Conservation (phyloP, 2,797 vertebrate genomes). For the Otus scops region DNA sequence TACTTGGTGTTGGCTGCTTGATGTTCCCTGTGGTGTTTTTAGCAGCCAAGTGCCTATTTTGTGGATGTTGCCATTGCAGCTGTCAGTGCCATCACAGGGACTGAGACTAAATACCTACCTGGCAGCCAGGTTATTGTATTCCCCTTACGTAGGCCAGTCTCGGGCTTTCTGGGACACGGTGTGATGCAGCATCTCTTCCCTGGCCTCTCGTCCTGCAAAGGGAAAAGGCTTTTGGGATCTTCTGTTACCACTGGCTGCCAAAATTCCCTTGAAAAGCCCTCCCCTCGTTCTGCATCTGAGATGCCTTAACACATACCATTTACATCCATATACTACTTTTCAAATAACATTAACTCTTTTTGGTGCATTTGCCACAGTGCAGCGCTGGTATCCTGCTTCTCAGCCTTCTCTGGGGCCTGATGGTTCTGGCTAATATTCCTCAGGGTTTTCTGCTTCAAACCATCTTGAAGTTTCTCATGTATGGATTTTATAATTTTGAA, state of each 20-base stretch:
- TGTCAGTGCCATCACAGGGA: background rate
- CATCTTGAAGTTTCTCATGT: background rate
- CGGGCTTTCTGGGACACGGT: accelerated
- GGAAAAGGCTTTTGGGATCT: background rate
- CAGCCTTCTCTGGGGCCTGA: background rate
- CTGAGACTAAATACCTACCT: accelerated
- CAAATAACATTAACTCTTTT: background rate
- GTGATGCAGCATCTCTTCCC: background rate
- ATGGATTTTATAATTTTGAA: background rate
- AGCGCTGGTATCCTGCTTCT: background rate
- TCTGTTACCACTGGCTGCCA: background rate
- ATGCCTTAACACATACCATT: background rate
- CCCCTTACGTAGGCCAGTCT: background rate
- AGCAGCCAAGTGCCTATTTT: background rate
- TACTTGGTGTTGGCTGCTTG: background rate
- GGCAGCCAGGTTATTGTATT: background rate
- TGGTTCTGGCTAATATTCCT: background rate
- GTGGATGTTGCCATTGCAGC: background rate
- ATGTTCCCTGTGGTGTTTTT: background rate
- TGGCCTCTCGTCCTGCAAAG: background rate
- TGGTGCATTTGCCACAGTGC: background rate
- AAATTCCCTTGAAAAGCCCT: background rate
- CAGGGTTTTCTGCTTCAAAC: background rate
- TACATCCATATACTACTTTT: background rate
- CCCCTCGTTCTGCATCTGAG: background rate